Base-by-base conservation (phyloP, 2,113 vertebrate genomes). In the Etia nguti region DNA sequence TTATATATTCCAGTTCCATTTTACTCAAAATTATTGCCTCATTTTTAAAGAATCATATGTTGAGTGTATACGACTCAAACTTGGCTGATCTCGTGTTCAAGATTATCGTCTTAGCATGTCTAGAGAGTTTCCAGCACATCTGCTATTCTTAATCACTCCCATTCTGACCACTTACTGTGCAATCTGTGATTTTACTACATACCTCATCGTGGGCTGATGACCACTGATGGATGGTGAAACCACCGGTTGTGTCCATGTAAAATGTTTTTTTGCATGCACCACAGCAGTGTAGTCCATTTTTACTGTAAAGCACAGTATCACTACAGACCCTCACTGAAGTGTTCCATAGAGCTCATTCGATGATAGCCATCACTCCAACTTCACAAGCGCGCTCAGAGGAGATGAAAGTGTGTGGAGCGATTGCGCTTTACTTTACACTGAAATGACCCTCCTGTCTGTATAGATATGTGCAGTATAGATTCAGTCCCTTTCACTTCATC, bases 311-410 rank as follows among this genome's bases (percentile, higher is more conserved):
- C 15, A 48, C 8, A 31, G 29, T 50, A 34, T 73, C 26, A 34
- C 60, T 31, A 5, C 52, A 50, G 7, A 80, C 4, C 12, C 26
- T 80, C 12, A 18, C 12, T 57, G 48, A 59, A 52, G 65, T 12
- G 22, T 77, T 18, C 18, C 18, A 79, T 20, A 75, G 16, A 29
- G 79, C 88, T 81, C 62, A 9, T 83, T 83, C 46, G 24, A n/a
- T 85, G 83, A 85, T 80, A 75, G 68, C 52, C 54, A 80, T 92
- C 83, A 15, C 68, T 88, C 26, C 34, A 48, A 77, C 84, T 84
- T 65, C 48, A 84, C 56, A 54, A 54, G 75, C 29, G 4, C 12
- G 13, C 52, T 79, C 57, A 55, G 48, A 46, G 50, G 62, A 60
- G 80, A 56, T 70, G 65, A 79, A 34, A 29, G 77, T 60, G 48